Evolutionary conservation across 2,888 invertebrate genomes (phyloP), one percentile per base, ranked within the genome.

Genomic region (Endomychus coccineus): DNA sequence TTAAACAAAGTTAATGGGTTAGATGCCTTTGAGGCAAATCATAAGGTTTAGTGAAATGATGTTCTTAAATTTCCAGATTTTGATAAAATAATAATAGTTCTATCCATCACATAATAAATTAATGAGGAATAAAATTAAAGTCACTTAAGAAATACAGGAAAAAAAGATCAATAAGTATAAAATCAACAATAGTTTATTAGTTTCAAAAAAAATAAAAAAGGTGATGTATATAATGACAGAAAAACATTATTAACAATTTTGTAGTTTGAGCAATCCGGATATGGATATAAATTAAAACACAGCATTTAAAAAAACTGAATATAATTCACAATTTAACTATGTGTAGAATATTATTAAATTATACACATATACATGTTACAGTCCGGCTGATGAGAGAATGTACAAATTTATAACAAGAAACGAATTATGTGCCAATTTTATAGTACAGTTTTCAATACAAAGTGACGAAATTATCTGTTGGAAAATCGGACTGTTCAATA

Each of bases 301-400:
- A 34, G 29, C 16, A 21, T 21, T 42, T 28, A 40, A 52, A 46
- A 61, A 62, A 61, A 62, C 53, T 59, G 59, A 56, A 61, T 62
- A 61, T 61, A 62, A 62, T 61, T 63, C 56, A 59, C 56, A 59
- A 12, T 37, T 37, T n/a, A 37, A 37, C 36, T 37, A 37, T 37
- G 44, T 49, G 49, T 52, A 50, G 57, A 62, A 60, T 69, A 71
- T 71, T 70, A 68, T 71, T 70, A 71, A 56, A 59, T 52, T 52
- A 71, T 71, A 70, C 71, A 73, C 69, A 69, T 68, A 69, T 55
- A 55, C 56, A 59, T 54, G 49, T 61, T 62, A 63, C 61, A 63
- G 55, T 57, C 55, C 54, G 54, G 58, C 55, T 58, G 54, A 19
- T 31, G 31, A 25, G 12, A 22, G 55, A 57, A 56, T 54, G 57